These are phyloP conservation scores for Eupithecia pulchellata DNA, from an alignment of 2,888 invertebrate species.

Conservation along the genomic window DNA sequence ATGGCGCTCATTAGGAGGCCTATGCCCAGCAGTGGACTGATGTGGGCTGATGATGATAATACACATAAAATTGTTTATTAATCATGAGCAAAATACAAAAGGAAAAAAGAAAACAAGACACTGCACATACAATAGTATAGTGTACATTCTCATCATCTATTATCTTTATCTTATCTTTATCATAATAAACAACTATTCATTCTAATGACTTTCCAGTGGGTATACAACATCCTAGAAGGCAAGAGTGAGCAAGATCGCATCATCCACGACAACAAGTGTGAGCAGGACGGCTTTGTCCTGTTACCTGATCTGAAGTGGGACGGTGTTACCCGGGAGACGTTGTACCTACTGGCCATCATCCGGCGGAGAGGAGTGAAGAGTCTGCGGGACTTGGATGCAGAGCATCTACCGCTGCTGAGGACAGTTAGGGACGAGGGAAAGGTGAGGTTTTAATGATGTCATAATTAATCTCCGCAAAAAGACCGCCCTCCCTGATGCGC, in stretches of 20 bases:
- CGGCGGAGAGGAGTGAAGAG: constrained; percentile 91
- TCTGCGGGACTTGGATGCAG: constrained; percentile 91
- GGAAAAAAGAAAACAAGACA: no score
- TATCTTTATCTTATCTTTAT: no score
- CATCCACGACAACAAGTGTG: constrained; percentile 88
- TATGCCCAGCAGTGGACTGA: no score
- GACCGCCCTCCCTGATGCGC: no score
- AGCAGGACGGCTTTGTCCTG: constrained; percentile 93
- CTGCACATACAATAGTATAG: no score
- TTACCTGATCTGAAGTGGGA: constrained; percentile 99
- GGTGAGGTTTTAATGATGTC: constrained; percentile 65
- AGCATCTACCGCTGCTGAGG: constrained; percentile 92
- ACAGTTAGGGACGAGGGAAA: constrained; percentile 91
- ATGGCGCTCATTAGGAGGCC: no score
- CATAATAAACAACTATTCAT: background rate
- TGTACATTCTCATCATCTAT: no score
- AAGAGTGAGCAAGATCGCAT: constrained; percentile 95
- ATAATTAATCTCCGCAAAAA: no score
- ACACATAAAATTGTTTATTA: no score
- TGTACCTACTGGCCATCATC: constrained; percentile 94
- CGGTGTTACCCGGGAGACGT: constrained; percentile 89
- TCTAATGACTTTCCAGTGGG: constrained; percentile 91
- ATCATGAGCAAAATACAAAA: no score
- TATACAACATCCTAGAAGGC: constrained; percentile 97
- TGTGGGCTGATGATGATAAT: no score